Percentiles rank a stretch among this genome's conserved stretches.
Evolutionary conservation across 2,113 vertebrate genomes (phyloP).

Genomic region (Eubucco bourcierii): DNA sequence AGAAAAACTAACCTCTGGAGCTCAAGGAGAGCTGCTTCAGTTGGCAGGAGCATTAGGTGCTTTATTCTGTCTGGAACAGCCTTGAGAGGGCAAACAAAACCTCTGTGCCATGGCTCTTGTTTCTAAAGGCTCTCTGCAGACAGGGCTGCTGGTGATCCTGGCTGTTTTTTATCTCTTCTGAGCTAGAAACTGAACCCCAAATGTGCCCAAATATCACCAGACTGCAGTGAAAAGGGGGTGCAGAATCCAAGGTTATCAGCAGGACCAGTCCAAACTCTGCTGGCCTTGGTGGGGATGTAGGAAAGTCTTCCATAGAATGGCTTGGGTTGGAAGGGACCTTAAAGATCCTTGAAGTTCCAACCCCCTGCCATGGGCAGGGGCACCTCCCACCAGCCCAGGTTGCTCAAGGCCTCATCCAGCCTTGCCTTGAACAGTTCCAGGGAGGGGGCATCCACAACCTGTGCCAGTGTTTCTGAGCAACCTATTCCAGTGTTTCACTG

Average conservation of each 20-base stretch:
- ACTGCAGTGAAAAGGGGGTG: not conserved
- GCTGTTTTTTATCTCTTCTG: no score
- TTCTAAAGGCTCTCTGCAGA: not conserved
- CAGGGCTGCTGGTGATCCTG: not conserved
- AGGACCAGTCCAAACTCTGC: not conserved
- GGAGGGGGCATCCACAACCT: no score
- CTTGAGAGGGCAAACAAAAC: slow-evolving; percentile 59
- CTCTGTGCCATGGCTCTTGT: not conserved
- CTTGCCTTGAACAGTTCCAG: no score
- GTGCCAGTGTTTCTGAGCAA: no score
- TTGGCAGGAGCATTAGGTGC: slow-evolving; percentile 25
- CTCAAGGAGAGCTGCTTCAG: slow-evolving; percentile 46
- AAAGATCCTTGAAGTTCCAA: no score
- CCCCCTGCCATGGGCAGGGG: no score
- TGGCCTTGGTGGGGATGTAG: accelerated
- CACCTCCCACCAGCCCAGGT: no score
- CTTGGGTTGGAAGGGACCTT: no score
- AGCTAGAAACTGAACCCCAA: accelerated
- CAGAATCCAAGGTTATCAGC: not conserved
- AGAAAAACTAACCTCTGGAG: slow-evolving; percentile 39
- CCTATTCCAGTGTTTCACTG: no score
- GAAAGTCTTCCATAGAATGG: not conserved
- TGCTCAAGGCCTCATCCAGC: no score
- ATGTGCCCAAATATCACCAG: not conserved
- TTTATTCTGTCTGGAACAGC: slow-evolving; percentile 49